Base-by-base conservation (phyloP, 2,113 vertebrate genomes). In the Phyllostomus discolor region DNA sequence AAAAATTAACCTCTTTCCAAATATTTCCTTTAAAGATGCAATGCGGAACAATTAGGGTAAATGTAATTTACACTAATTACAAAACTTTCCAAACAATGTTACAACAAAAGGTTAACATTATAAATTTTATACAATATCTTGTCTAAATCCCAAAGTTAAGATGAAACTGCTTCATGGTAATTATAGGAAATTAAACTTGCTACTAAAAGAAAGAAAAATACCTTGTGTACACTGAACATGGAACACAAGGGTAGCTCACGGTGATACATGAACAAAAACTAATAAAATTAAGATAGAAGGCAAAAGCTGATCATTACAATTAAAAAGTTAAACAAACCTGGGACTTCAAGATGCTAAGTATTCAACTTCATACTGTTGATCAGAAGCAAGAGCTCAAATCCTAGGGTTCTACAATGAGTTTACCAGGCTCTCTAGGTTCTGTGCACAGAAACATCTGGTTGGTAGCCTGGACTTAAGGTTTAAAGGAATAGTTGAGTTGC, bases 41-140 rank as follows among this genome's bases (percentile, higher is more conserved):
- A 88, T 54, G 19, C 12, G 94, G 52, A 96, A 67, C 17, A 85
- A 64, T 46, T 87, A 94, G 6, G 91, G 28, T 95, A 95, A 86
- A 82, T 52, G 38, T 17, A 85, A 91, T 64, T 81, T 52, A 24
- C 26, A n/a, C n/a, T n/a, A n/a, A n/a, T 89, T 94, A 87, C 7
- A 84, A 6, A 92, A 80, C 69, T 90, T 73, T 81, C 67, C 7
- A 41, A 75, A 90, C 33, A 72, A 67, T n/a, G 11, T 85, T 43
- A 82, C 10, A 87, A 82, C 7, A 73, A 86, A 97, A 93, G 41
- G 11, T 69, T 75, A 73, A 48, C 35, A 31, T 57, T n/a, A 80
- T 48, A 91, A 70, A 72, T 62, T 94, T 80, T 38, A 79, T 35
- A 87, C 3, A 62, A 57, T 92, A 86, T 79, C 88, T 79, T 92